Evolutionary conservation across 2,888 invertebrate genomes (phyloP).

Genomic region (Apodemia mormo): DNA sequence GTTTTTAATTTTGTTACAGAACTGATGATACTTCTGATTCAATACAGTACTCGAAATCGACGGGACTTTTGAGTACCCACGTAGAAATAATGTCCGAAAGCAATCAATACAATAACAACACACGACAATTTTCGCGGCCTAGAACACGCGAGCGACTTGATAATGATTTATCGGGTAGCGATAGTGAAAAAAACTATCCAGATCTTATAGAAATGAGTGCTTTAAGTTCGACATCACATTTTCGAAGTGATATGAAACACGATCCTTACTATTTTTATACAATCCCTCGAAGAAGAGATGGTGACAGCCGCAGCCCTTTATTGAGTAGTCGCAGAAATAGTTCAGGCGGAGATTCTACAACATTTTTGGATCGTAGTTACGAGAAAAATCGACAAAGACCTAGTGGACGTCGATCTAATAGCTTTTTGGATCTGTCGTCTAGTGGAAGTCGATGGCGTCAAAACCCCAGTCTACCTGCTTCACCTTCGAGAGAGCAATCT

Average conservation of each 20-base stretch:
- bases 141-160: slow-evolving; percentile 67
- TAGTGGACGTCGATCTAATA: slow-evolving; percentile 83
- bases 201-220: slow-evolving; percentile 80
- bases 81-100: slow-evolving; percentile 63
- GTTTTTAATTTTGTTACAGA: slow-evolving; percentile 53
- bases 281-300: slow-evolving; percentile 82
- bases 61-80: slow-evolving; percentile 63
- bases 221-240: slow-evolving; percentile 63
- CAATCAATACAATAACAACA: slow-evolving; percentile 68
- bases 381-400: slow-evolving; percentile 59
- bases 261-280: slow-evolving; percentile 84
- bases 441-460: slow-evolving; percentile 67
- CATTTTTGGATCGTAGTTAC: slow-evolving; percentile 61
- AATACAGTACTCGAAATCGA: slow-evolving; percentile 81
- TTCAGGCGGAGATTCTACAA: slow-evolving; percentile 85
- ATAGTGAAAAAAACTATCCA: slow-evolving; percentile 80
- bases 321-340: slow-evolving; percentile 87
- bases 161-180: slow-evolving; percentile 75
- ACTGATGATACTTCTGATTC: slow-evolving; percentile 75
- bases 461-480: slow-evolving; percentile 84
- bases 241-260: slow-evolving; percentile 65
- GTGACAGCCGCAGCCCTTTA: slow-evolving; percentile 89
- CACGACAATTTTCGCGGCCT: slow-evolving; percentile 62
- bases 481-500: slow-evolving; percentile 80
- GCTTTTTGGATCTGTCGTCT: slow-evolving; percentile 85